Evolutionary conservation across 2,797 vertebrate genomes (phyloP), one percentile per base, ranked within the genome.

Genomic region (Prunella strophiata): DNA sequence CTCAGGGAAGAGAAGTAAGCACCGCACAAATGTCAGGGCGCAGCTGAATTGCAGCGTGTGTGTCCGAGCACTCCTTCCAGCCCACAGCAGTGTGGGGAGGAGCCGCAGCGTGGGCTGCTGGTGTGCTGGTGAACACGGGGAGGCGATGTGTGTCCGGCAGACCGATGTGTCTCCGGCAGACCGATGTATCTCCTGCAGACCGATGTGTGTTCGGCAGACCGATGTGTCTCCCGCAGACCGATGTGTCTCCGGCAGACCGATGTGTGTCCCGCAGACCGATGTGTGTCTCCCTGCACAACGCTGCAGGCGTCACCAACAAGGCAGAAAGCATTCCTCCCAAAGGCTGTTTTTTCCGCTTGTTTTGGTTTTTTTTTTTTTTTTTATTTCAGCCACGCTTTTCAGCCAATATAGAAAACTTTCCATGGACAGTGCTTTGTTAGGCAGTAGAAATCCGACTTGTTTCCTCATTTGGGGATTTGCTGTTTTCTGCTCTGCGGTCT

Each of bases 111-210:
- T 1, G 45, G 32, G 67, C 8, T 93, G 89, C 26, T 74, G 74
- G 16, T 91, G 67, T 79, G 52, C 79, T 59, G 47, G 23, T 1
- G 13, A 93, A 93, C 94, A 58, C 48, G 2, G 77, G 93, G 93
- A 88, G 95, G 93, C 93, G 77, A 82, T 84, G 91, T 91, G 76
- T 81, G 87, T 93, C 89, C 67, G 17, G 59, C 70, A n/a, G 43
- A 65, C 22, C 57, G 54, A 66, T 70, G 85, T 81, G 71, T 68
- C 85, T 91, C 88, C 70, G 8, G 38, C 68, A 32, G 48, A 25
- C 47, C 47, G 22, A 7, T 13, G 87, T 85, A 75, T 76, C 81
- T 88, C 85, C 70, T 7, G 40, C 68, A 21, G 16, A 26, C 51
- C 30, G 8, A 29, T 52, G 51, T 52, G 51, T 30, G 17, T 13